Conservation (phyloP, 2,888 invertebrate genomes). For the Mamestra brassicae region DNA sequence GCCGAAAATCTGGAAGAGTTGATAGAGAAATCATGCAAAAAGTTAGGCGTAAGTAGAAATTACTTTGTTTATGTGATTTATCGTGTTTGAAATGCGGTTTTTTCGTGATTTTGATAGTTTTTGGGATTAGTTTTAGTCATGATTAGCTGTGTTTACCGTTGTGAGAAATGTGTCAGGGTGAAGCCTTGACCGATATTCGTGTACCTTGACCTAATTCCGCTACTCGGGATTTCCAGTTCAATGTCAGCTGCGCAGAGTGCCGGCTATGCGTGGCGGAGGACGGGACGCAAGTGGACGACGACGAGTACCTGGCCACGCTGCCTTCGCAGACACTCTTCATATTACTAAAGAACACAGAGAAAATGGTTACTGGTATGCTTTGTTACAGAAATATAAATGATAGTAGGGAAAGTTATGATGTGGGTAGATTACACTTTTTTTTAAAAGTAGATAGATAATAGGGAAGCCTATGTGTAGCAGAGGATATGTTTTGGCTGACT, state of each 20-base stretch:
- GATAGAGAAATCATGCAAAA: constrained; percentile 92
- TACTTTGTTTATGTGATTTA: constrained; percentile 36
- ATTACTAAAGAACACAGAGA: constrained; percentile 86
- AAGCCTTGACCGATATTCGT: constrained; percentile 81
- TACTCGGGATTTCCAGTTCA: constrained; percentile 82
- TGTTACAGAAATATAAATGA: not conserved
- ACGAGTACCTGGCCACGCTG: constrained; percentile 94
- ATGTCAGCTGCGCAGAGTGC: constrained; percentile 86
- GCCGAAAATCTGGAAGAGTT: constrained; percentile 92
- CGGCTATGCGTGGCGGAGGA: constrained; percentile 92
- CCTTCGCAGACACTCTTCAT: constrained; percentile 95
- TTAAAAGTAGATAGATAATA: not conserved
- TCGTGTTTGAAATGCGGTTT: not conserved
- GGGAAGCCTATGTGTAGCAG: not conserved
- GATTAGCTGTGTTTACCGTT: constrained; percentile 69
- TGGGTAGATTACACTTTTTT: constrained; percentile 1
- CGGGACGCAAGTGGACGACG: constrained; percentile 93
- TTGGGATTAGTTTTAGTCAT: constrained; percentile 67
- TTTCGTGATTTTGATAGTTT: constrained; percentile 19
- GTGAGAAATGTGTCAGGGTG: constrained; percentile 76
- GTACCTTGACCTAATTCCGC: constrained; percentile 79
- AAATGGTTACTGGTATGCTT: constrained; percentile 91
- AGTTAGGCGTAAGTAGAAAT: constrained; percentile 90
- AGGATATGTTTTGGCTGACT: not conserved
- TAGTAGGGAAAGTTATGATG: not conserved